Evolutionary conservation across 2,888 invertebrate species (phyloP), one percentile per base, ranked within the genome.

Genomic region (Sphaerophoria rueppellii): DNA sequence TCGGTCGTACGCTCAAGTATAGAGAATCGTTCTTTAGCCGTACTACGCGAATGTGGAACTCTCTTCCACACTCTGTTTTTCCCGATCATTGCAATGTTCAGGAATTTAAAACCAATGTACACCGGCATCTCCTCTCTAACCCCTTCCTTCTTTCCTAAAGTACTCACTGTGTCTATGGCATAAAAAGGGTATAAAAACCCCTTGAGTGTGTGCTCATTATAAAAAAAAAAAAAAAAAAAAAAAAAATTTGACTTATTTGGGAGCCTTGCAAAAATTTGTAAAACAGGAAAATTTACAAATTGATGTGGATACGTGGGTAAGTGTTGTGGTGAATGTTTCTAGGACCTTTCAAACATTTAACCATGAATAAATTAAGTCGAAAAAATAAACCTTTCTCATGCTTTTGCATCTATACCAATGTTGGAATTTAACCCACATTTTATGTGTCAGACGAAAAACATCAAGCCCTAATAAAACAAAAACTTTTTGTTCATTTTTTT

Each of bases 361-460:
- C n/a, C 54, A 54, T 67, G 67, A 52, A 67, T 67, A 54, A 54
- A 67, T 67, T 67, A 67, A 54, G 5, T 54, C 12, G 9, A 34
- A 50, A 50, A 48, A 35, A 65, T 50, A 50, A 67, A 67, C 37
- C 52, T 16, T 16, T 24, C 24, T 2, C 24, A 37, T 65, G 65
- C 24, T 52, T n/a, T n/a, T n/a, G n/a, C n/a, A n/a, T 14, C 37
- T 60, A 58, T 37, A 60, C n/a, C n/a, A n/a, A n/a, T 16, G 24
- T 24, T 24, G 24, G 24, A 24, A 24, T 24, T 24, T 24, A 24
- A 40, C 12, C 6, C 9, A 67, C 54, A 52, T 40, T 40, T 40
- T 24, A 54, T 67, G 54, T 67, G 67, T 40, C 54, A 54, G 54
- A 67, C 2, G 43, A 32, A 54, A 40, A 67, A 65, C 50, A 14